Base-by-base conservation (phyloP, 1,140 invertebrate genomes). In the Achroia grisella region DNA sequence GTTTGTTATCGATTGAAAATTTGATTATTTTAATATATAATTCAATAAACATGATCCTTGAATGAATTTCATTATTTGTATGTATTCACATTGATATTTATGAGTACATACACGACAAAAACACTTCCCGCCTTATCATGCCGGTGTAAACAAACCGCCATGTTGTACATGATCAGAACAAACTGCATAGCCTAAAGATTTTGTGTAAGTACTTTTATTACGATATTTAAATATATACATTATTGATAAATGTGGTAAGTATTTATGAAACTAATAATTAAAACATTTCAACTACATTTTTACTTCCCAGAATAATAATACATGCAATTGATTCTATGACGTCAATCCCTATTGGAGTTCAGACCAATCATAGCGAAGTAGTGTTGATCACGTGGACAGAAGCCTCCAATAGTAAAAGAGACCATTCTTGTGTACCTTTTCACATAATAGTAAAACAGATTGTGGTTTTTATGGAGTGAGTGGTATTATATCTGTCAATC, bases 81-180 rank as follows among this genome's bases (percentile, higher is more conserved):
- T 45, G 39, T 43, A 29, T 44, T 40, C 31, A 45, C 39, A 49
- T 39, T 40, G 52, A 30, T 33, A 33, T 61, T 40, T 58, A 45
- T 33, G 42, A 48, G 29, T 58, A 44, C 62, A 70, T 45, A 69
- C 63, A 45, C 55, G 32, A 35, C 33, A 48, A 48, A 70, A 80
- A 44, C 62, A 62, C 65, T 81, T 82, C 74, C 72, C 80, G 82
- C 77, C 70, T 79, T 72, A 70, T 81, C 72, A 77, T 77, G 80
- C 86, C 86, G 86, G 86, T 86, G 83, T 86, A 87, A 87, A 87
- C 83, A 86, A 86, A 86, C 82, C 81, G 81, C 83, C 83, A 86
- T 86, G 71, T 86, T 86, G 81, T 79, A 71, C 64, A 71, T 69
- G 13, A 75, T 66, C 66, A 37, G 54, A 58, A 68, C 54, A 64